phyloP scores from a whole-genome alignment of 2,888 invertebrate genomes.

The Malachius bipustulatus region DNA sequence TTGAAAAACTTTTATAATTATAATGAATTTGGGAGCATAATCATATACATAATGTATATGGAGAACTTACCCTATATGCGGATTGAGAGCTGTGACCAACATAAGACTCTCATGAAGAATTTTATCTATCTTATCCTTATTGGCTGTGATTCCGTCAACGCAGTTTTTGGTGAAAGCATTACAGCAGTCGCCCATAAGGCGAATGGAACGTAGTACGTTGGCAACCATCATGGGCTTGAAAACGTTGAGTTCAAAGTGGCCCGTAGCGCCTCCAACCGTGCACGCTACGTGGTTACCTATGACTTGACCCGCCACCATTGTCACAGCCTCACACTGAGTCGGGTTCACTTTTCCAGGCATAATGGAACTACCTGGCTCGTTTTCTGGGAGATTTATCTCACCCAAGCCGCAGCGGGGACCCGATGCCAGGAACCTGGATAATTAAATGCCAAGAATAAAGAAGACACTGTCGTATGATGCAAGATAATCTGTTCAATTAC shows the following conservation, averaged over 20 bases:
- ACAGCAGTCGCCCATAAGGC: constrained; percentile 66
- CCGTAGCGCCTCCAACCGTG: constrained; percentile 84
- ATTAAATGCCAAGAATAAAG: neutral
- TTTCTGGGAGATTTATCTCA: constrained; percentile 88
- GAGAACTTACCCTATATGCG: constrained; percentile 97
- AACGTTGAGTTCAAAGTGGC: constrained; percentile 97
- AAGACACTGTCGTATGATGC: neutral
- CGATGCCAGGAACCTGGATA: constrained; percentile 67
- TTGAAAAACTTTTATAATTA: too few species aligned
- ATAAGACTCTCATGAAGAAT: constrained; percentile 89
- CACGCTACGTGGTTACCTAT: constrained; percentile 97
- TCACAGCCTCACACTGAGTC: constrained; percentile 95
- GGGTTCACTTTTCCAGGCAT: constrained; percentile 99
- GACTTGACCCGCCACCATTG: constrained; percentile 93
- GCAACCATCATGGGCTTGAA: constrained; percentile 96
- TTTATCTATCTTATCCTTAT: constrained; percentile 62
- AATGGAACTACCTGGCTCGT: constrained; percentile 98
- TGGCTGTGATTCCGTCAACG: constrained; percentile 54
- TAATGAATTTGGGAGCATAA: too few species aligned
- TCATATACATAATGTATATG: too few species aligned
- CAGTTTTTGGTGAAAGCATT: constrained; percentile 56
- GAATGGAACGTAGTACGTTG: constrained; percentile 80
- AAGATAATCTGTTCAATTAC: neutral
- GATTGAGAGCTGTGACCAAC: constrained; percentile 95
- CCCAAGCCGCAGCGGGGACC: constrained; percentile 94